Conservation (phyloP, 1,140 invertebrate genomes). For the Drosophila tropicalis region DNA sequence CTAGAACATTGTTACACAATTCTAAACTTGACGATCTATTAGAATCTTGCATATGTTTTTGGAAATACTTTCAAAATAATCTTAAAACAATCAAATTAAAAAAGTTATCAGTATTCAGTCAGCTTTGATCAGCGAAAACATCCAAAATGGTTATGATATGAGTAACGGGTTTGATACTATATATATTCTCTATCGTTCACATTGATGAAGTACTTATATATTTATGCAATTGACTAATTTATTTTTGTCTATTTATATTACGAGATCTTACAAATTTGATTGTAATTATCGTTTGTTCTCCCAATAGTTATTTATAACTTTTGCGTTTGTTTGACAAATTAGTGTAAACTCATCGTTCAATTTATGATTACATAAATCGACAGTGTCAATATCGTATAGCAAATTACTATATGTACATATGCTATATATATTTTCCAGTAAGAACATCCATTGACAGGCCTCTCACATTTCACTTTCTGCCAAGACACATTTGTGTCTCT, state of each 20-base stretch:
- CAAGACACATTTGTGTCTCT: conserved; percentile 46
- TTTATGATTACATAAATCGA: conserved; percentile 30
- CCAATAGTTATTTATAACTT: neutral
- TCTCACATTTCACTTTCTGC: conserved; percentile 50
- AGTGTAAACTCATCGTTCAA: neutral
- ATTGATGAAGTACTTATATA: neutral
- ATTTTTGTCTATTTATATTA: neutral
- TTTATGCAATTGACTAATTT: neutral
- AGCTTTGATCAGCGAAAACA: too few species aligned
- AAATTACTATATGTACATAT: conserved; percentile 1
- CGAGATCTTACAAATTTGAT: neutral
- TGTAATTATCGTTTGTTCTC: neutral
- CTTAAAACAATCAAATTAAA: too few species aligned
- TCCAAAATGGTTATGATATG: too few species aligned
- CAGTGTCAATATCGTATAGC: conserved; percentile 10
- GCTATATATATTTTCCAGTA: conserved; percentile 13
- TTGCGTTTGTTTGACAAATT: conserved; percentile 9
- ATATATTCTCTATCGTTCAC: neutral
- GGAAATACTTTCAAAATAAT: too few species aligned
- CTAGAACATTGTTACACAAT: neutral
- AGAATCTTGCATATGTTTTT: too few species aligned
- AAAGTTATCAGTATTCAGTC: too few species aligned
- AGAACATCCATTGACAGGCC: conserved; percentile 24
- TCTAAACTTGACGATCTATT: neutral
- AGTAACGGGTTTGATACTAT: neutral